Conservation (phyloP, 2,113 vertebrate species). For the Ailurus styani region DNA sequence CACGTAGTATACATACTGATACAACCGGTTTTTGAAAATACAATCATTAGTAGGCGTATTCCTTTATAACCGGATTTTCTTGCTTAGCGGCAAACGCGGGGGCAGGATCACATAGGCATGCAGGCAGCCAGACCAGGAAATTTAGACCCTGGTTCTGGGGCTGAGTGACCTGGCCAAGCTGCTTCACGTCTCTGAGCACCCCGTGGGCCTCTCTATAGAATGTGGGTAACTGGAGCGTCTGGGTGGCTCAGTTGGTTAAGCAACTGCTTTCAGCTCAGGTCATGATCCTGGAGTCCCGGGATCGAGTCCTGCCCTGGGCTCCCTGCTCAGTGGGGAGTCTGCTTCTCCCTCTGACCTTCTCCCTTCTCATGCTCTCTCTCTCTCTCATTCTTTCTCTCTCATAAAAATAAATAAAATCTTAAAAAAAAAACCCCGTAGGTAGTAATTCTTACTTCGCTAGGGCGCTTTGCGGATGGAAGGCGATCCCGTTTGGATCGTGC, state of each 20-base stretch:
- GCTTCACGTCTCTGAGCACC: background rate
- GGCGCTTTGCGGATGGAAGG: background rate
- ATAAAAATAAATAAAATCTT: no score
- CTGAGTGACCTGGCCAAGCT: background rate
- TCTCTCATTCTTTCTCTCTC: no score
- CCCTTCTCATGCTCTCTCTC: no score
- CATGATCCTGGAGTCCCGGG: no score
- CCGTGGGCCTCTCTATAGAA: background rate
- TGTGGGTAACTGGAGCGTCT: no score
- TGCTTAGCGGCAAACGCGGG: background rate
- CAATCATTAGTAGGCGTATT: no score
- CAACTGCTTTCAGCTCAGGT: no score
- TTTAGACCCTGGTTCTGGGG: background rate
- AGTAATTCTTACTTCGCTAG: accelerated
- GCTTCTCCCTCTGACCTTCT: no score
- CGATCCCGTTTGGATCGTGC: accelerated
- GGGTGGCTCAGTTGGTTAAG: no score
- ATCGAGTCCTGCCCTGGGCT: no score
- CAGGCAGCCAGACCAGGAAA: background rate
- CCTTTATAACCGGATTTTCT: background rate
- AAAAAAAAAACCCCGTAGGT: no score
- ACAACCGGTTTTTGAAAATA: background rate
- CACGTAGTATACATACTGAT: background rate
- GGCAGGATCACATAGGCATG: accelerated
- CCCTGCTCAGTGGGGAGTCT: no score